A percentile compares a stretch with the other conserved stretches of the same genome.
phyloP scores from a whole-genome alignment of 2,113 vertebrate genomes.

The Otus sunia region DNA sequence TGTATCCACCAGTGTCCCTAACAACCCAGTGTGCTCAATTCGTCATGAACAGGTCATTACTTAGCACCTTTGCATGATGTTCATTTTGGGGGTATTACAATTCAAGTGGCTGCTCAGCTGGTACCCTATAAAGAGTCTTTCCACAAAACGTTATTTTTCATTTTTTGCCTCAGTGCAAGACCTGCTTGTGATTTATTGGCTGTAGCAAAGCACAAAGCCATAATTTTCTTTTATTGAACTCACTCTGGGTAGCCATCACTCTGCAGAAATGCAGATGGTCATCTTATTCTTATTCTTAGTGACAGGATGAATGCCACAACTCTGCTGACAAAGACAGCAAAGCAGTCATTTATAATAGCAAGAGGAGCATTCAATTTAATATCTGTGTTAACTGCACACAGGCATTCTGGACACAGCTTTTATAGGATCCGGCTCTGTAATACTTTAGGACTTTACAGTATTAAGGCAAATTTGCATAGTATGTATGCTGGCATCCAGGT shows the following conservation, averaged over 20 bases:
- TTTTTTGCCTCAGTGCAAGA: constrained; percentile 26
- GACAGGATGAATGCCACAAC: constrained; percentile 46
- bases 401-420: constrained; percentile 15
- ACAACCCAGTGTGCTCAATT: neutral
- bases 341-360: constrained; percentile 32
- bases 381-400: constrained; percentile 31
- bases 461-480: constrained; percentile 6
- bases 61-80: neutral
- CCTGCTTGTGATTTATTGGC: neutral
- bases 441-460: neutral
- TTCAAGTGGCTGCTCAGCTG: neutral
- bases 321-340: constrained; percentile 55
- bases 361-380: constrained; percentile 27
- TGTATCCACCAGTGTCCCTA: neutral
- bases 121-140: neutral
- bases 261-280: constrained; percentile 68
- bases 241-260: constrained; percentile 58
- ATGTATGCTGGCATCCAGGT: neutral
- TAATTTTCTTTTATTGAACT: constrained; percentile 72
- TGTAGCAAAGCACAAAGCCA: constrained; percentile 60
- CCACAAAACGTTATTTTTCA: constrained; percentile 38
- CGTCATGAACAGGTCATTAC: neutral
- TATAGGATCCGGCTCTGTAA: neutral
- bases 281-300: constrained; percentile 68
- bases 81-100: constrained; percentile 15